phyloP scores from a whole-genome alignment of 2,888 invertebrate species.

The Zygothrica quintamaculata region DNA sequence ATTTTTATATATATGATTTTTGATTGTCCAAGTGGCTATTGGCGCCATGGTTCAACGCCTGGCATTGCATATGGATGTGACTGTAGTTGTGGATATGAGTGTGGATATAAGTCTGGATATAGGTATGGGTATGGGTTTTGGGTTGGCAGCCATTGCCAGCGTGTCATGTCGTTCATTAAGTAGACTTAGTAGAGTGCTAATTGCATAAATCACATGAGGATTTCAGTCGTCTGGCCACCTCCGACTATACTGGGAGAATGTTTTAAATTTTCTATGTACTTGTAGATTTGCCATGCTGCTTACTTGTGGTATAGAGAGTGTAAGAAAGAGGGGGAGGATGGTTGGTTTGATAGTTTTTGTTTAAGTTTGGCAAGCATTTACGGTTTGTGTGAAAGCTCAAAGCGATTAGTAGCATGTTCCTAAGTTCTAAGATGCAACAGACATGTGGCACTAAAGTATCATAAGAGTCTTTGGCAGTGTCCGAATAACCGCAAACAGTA shows the following conservation, averaged over 20 bases:
- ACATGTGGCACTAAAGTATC: constrained; percentile 55
- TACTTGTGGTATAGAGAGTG: constrained; percentile 5
- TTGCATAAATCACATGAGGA: constrained; percentile 79
- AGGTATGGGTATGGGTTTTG: constrained; percentile 20
- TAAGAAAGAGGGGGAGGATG: background rate
- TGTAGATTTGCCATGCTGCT: constrained; percentile 18
- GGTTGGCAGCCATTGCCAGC: constrained; percentile 44
- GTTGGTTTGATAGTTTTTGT: constrained; percentile 30
- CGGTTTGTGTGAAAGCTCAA: constrained; percentile 33
- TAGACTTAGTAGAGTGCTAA: constrained; percentile 77
- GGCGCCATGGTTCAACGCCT: constrained; percentile 56
- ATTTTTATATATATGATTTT: constrained; percentile 50
- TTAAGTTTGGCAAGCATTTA: constrained; percentile 54
- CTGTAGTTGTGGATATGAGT: constrained; percentile 7
- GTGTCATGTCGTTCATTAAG: constrained; percentile 69
- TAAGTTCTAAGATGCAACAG: constrained; percentile 31
- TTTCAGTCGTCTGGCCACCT: constrained; percentile 64
- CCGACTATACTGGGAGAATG: constrained; percentile 1
- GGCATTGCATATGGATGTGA: background rate
- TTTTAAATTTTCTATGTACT: constrained; percentile 24
- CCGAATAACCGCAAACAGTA: constrained; percentile 47
- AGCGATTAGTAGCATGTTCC: constrained; percentile 43
- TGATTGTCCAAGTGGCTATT: constrained; percentile 50
- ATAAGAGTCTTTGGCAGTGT: constrained; percentile 51
- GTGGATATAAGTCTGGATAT: constrained; percentile 13